Base-by-base conservation (phyloP, 2,797 vertebrate genomes). In the Hydrophis major region DNA sequence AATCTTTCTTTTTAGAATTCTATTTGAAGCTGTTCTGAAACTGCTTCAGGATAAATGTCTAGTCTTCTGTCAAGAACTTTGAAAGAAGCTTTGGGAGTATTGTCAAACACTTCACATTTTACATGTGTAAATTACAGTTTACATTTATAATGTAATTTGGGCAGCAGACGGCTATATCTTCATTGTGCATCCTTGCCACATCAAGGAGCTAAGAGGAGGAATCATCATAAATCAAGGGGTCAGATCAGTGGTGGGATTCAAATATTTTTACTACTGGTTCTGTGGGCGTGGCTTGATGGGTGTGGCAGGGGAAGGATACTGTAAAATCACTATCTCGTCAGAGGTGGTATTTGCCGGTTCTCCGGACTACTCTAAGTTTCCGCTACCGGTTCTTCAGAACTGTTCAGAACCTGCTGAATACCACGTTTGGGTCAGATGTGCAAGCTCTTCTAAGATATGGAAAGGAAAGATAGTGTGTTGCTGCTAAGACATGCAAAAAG, bases 401-500 rank as follows among this genome's bases (percentile, higher is more conserved):
- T 53, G 50, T 7, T 53, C 50, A 53, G 7, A 53, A 53, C 50
- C 50, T 53, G 50, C 50, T 53, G 50, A 53, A 53, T 53, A 53
- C 7, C 50, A 53, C 50, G 1, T 53, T 7, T 53, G 50, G 37
- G 22, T 56, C 16, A 56, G 37, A n/a, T 90, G n/a, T 37, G 2
- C 22, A 12, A 63, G 25, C 42, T 28, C 37, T 57, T 63, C 13
- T 50, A 60, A 14, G 1, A 50, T 47, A 53, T 89, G 4, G 47
- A 50, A 63, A 28, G 32, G 61, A 89, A 63, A 28, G 27, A 47
- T 50, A 32, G 25, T n/a, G 50, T 50, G 42, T 18, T 50, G 12
- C 37, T 78, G 27, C 27, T 63, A 5, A 92, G 89, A 93, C 91
- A 92, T 83, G 91, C 13, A 11, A 93, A 37, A 90, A 60, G 6